A percentile compares a stretch with the other conserved stretches of the same genome.
phyloP scores from a whole-genome alignment of 2,113 vertebrate genomes.

The Platichthys flesus region DNA sequence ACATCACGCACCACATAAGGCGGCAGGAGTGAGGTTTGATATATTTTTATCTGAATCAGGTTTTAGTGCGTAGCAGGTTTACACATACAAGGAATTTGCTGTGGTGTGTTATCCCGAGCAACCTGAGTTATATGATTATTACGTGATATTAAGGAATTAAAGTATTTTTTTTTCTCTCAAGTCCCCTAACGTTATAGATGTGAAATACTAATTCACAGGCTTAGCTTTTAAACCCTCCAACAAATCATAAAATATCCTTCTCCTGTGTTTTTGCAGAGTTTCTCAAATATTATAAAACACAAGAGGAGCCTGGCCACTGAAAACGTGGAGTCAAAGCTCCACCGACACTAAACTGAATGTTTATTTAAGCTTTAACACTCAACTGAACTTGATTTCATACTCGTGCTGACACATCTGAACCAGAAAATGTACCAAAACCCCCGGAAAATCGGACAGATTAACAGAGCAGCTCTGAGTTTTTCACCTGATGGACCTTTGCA shows the following conservation, averaged over 20 bases:
- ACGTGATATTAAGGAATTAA: too few relatives aligned
- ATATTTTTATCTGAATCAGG: too few relatives aligned
- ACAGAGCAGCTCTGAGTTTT: neutral
- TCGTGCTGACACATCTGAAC: constrained; percentile 19
- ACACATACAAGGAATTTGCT: too few relatives aligned
- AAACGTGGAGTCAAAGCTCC: constrained; percentile 26
- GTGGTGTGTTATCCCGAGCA: too few relatives aligned
- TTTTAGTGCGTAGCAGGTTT: too few relatives aligned
- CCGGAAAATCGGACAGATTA: constrained; percentile 11
- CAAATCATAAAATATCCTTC: neutral
- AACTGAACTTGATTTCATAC: constrained; percentile 43
- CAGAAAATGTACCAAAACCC: constrained; percentile 28
- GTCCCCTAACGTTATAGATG: neutral
- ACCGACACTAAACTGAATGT: constrained; percentile 12
- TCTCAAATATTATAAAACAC: neutral
- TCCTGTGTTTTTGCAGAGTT: constrained; percentile 1
- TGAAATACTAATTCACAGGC: neutral
- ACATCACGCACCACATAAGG: too few relatives aligned
- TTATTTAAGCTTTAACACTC: constrained; percentile 35
- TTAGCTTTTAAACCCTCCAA: neutral
- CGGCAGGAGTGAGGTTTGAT: too few relatives aligned
- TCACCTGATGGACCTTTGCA: neutral
- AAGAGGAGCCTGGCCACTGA: constrained; percentile 2
- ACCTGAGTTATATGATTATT: too few relatives aligned
- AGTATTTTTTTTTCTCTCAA: neutral